These are phyloP conservation scores for Taxidea taxus DNA, from an alignment of 2,113 vertebrate species.

Conservation along the genomic window DNA sequence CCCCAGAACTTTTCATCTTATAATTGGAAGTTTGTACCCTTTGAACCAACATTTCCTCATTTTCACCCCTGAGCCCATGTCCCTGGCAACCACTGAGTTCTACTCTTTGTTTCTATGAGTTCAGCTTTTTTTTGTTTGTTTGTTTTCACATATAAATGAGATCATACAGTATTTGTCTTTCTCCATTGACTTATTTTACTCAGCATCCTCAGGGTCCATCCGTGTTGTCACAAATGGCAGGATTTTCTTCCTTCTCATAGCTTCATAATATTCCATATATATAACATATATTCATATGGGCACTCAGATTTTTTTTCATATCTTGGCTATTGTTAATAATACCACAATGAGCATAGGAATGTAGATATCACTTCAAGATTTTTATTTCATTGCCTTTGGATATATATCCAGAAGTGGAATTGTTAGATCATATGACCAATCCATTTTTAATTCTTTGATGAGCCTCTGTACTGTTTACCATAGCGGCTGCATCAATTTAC, in stretches of 20 bases:
- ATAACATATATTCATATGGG: background rate
- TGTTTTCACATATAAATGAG: background rate
- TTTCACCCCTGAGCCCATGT: background rate
- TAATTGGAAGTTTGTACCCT: background rate
- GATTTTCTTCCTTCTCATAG: background rate
- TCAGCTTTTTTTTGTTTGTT: background rate
- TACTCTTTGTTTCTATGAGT: background rate
- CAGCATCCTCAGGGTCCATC: background rate
- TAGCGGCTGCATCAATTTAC: background rate
- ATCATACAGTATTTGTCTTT: background rate
- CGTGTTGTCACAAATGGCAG: background rate
- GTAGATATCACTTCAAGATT: background rate
- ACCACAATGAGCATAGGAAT: background rate
- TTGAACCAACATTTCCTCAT: background rate
- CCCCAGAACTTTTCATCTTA: background rate
- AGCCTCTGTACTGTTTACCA: background rate
- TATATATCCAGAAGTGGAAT: background rate
- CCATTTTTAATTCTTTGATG: background rate
- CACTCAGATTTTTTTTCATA: background rate
- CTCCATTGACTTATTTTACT: background rate
- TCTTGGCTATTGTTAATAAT: background rate
- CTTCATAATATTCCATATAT: background rate
- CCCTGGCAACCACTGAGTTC: background rate
- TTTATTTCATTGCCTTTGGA: background rate
- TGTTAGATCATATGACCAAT: background rate